These are phyloP conservation scores for Anagyrus pseudococci DNA, from an alignment of 2,888 invertebrate species.

Conservation along the genomic window DNA sequence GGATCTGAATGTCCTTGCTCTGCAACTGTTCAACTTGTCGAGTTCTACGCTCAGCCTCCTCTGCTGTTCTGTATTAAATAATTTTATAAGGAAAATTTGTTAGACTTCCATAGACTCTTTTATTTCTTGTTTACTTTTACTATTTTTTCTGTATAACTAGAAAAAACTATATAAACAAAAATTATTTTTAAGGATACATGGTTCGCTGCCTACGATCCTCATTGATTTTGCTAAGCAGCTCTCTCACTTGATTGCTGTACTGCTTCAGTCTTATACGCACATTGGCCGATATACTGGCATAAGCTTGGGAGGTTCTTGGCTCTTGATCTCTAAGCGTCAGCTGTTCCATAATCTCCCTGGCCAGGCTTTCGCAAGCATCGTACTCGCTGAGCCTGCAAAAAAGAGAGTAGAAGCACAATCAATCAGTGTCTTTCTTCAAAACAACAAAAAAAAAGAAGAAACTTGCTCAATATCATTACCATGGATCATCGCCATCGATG, in stretches of 20 bases:
- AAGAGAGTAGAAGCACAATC: not conserved
- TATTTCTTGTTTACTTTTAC: not conserved
- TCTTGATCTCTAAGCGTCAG: slow-evolving; percentile 66
- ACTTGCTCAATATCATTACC: slow-evolving; percentile 45
- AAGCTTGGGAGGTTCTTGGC: slow-evolving; percentile 65
- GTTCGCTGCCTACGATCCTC: slow-evolving; percentile 60
- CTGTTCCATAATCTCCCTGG: slow-evolving; percentile 70
- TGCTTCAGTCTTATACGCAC: slow-evolving; percentile 70
- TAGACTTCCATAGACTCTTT: not conserved
- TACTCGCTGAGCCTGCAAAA: slow-evolving; percentile 68
- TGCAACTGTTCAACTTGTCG: slow-evolving; percentile 69
- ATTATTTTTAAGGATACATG: slow-evolving; percentile 57
- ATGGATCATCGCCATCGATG: slow-evolving; percentile 57
- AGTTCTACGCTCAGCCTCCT: slow-evolving; percentile 70
- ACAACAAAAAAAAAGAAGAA: slow-evolving; percentile 10
- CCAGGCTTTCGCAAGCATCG: slow-evolving; percentile 71
- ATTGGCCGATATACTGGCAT: slow-evolving; percentile 67
- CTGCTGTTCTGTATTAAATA: slow-evolving; percentile 63
- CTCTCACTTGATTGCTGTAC: slow-evolving; percentile 67
- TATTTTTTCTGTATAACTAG: not conserved
- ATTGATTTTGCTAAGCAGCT: slow-evolving; percentile 67
- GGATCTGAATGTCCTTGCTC: slow-evolving; percentile 68
- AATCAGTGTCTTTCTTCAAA: not conserved
- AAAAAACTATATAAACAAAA: not conserved
- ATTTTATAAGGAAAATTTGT: slow-evolving; percentile 26